These are phyloP conservation scores for Rhinoraja longicauda DNA, from an alignment of 2,797 vertebrate genomes.

Conservation along the genomic window DNA sequence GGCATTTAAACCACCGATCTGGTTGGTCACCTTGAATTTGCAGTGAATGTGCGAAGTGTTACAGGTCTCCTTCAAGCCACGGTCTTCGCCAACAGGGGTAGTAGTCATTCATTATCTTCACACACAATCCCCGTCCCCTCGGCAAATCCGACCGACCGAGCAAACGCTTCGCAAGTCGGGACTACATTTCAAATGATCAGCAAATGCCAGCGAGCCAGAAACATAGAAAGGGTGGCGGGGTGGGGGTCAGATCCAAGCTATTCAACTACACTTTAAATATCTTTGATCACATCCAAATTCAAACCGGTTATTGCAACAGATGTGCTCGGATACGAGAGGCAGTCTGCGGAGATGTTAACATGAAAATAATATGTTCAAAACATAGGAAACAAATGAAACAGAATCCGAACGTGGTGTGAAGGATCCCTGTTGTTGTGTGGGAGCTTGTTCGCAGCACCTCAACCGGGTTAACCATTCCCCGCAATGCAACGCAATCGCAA, in stretches of 20 bases:
- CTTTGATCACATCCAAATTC: not conserved
- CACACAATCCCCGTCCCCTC: not conserved
- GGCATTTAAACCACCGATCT: not conserved
- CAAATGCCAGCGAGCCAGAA: not conserved
- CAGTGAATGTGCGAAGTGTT: not conserved
- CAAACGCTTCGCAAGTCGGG: not conserved
- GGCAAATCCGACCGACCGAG: not conserved
- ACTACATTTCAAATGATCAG: not conserved
- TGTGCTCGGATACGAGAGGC: not conserved
- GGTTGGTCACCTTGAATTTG: slow-evolving; percentile 25
- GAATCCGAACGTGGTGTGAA: too few species aligned
- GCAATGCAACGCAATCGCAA: slow-evolving; percentile 26
- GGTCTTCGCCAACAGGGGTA: not conserved
- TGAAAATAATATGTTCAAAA: not conserved
- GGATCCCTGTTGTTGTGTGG: too few species aligned
- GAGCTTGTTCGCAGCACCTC: not conserved
- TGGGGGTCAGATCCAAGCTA: too few species aligned
- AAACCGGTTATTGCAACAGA: not conserved
- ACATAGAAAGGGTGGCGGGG: too few species aligned
- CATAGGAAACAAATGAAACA: not conserved
- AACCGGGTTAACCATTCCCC: slow-evolving; percentile 18
- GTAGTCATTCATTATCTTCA: not conserved
- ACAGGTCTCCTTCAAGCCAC: not conserved
- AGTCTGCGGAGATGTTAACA: not conserved
- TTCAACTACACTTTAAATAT: not conserved